Percentiles rank a stretch among this genome's conserved stretches.
Conservation (phyloP, 2,888 invertebrate species). For the Phaedon cochleariae region DNA sequence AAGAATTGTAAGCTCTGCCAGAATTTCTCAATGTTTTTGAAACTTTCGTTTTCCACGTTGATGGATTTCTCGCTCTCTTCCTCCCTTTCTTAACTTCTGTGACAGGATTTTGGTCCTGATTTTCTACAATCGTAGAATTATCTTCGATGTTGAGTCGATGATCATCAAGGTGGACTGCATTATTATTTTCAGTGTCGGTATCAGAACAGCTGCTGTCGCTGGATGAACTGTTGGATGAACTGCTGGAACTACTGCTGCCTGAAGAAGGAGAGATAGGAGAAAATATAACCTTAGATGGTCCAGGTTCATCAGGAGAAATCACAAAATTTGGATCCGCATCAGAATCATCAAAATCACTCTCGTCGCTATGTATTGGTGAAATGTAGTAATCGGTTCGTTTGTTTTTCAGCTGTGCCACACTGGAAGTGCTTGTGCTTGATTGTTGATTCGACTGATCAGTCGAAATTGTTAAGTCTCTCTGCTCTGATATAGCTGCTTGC, state of each 20-base stretch:
- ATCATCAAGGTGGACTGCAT: neutral
- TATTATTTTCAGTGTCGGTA: neutral
- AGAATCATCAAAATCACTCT: too few species aligned
- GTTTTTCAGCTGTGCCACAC: too few species aligned
- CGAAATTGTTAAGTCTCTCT: too few species aligned
- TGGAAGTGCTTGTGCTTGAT: neutral
- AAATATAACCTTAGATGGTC: neutral
- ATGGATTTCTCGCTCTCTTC: neutral
- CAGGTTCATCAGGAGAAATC: too few species aligned
- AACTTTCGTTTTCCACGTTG: slow-evolving; percentile 8
- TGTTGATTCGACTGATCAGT: neutral
- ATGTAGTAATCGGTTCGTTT: too few species aligned
- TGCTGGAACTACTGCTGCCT: neutral
- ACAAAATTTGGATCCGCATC: too few species aligned
- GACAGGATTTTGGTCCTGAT: neutral
- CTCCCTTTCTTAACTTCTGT: neutral
- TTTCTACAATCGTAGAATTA: neutral
- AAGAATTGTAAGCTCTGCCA: slow-evolving; percentile 12
- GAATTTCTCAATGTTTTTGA: too few species aligned
- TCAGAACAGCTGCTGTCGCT: neutral
- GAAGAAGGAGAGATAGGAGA: neutral
- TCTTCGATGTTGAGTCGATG: neutral
- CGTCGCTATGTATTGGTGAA: too few species aligned
- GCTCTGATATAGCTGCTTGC: neutral
- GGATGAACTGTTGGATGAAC: neutral